Evolutionary conservation across 2,113 vertebrate species (phyloP).

Genomic region (Nymphicus hollandicus): DNA sequence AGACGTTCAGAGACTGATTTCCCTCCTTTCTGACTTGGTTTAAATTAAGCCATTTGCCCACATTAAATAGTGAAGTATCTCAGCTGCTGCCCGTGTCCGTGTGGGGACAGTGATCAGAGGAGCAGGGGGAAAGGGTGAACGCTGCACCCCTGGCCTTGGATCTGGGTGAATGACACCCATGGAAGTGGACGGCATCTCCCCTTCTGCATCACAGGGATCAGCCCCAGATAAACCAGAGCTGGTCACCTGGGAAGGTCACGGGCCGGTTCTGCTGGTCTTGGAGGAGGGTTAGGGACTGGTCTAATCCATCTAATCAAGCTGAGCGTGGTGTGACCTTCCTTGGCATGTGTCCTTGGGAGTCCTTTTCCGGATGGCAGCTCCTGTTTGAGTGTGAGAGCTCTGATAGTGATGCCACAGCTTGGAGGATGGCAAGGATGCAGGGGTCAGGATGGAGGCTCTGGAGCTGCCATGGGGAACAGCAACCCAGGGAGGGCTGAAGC

Average conservation of each 20-base stretch:
- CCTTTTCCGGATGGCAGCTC: rapidly evolving
- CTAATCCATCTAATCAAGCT: neutral
- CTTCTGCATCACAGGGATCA: rapidly evolving
- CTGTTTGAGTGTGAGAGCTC: neutral
- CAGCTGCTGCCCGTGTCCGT: constrained; percentile 28
- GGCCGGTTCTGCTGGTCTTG: neutral
- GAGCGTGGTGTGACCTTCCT: neutral
- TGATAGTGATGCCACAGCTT: rapidly evolving
- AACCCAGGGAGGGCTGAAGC: neutral
- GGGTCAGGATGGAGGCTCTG: rapidly evolving
- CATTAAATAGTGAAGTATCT: constrained; percentile 62
- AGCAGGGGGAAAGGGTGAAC: neutral
- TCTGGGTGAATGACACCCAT: rapidly evolving
- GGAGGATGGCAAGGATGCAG: neutral
- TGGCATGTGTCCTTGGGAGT: neutral
- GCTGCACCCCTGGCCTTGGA: neutral
- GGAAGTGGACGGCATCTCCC: neutral
- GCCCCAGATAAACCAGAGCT: rapidly evolving
- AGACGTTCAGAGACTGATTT: neutral
- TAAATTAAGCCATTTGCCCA: constrained; percentile 73
- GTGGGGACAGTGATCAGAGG: neutral
- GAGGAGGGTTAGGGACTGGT: neutral
- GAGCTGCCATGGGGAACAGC: rapidly evolving
- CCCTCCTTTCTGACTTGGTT: constrained; percentile 46
- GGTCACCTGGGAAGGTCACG: neutral